Conservation (phyloP, 2,888 invertebrate genomes). For the Reticulitermes lucifugus region DNA sequence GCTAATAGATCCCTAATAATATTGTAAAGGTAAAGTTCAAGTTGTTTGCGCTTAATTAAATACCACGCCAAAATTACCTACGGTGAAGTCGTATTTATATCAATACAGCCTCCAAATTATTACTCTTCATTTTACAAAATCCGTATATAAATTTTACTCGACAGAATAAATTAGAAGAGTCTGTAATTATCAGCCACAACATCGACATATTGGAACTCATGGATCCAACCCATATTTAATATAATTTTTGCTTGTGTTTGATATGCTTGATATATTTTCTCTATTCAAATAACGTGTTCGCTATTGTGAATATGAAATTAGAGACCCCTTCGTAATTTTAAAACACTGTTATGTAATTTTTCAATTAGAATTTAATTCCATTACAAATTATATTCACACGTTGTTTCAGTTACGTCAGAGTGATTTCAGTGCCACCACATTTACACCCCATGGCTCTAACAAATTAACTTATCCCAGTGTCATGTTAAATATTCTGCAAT, state of each 20-base stretch:
- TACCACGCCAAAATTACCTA: no score
- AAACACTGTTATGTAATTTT: constrained; percentile 1
- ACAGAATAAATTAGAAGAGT: no score
- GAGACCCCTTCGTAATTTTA: neutral
- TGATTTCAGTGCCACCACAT: neutral
- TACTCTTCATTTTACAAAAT: no score
- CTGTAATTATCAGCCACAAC: no score
- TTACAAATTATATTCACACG: neutral
- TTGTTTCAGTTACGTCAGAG: neutral
- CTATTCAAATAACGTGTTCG: neutral
- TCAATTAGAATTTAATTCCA: constrained; percentile 11
- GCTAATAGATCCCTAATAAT: no score
- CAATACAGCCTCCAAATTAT: no score
- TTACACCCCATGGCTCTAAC: neutral
- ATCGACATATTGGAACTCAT: no score
- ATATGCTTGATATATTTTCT: neutral
- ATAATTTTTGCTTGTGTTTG: neutral
- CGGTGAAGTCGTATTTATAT: no score
- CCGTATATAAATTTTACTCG: no score
- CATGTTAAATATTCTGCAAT: neutral
- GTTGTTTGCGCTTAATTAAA: no score
- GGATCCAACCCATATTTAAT: no score
- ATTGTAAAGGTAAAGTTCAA: no score
- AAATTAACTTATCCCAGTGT: neutral
- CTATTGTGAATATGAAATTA: constrained; percentile 2